Percentiles rank a stretch among this genome's conserved stretches.
Conservation (phyloP, 2,888 invertebrate genomes). For the Diogma glabrata region DNA sequence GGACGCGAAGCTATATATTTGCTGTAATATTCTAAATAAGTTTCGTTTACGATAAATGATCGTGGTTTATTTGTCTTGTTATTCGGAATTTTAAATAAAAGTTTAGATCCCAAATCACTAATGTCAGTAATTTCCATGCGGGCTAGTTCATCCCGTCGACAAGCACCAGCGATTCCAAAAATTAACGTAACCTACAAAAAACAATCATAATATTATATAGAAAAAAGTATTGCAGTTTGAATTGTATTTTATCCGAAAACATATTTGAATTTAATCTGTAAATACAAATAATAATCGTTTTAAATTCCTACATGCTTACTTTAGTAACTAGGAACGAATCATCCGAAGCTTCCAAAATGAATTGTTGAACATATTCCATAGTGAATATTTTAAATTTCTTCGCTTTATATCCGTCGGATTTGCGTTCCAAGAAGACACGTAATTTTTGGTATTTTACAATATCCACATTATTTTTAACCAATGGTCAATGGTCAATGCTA, state of each 20-base stretch:
- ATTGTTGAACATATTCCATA: constrained; percentile 3
- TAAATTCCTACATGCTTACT: constrained; percentile 5
- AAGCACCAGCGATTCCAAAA: background rate
- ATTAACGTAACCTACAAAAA: background rate
- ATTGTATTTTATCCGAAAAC: background rate
- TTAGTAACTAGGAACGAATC: background rate
- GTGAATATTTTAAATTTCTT: background rate
- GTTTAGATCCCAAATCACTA: background rate
- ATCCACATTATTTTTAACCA: background rate
- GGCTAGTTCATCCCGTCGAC: background rate
- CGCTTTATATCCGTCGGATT: background rate
- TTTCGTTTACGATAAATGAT: too few species aligned
- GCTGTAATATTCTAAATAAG: too few species aligned
- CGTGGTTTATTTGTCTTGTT: background rate
- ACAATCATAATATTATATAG: too few species aligned
- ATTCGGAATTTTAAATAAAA: background rate
- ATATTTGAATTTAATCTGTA: constrained; percentile 3
- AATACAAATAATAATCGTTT: constrained; percentile 1
- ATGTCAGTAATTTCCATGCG: background rate
- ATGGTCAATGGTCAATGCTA: too few species aligned
- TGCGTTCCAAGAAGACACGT: constrained; percentile 3
- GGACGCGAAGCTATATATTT: too few species aligned
- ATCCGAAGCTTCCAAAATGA: constrained; percentile 6
- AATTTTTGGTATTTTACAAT: constrained; percentile 4
- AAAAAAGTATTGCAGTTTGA: too few species aligned